Base-by-base conservation (phyloP, 2,797 vertebrate species). In the Gephyroberyx darwinii region DNA sequence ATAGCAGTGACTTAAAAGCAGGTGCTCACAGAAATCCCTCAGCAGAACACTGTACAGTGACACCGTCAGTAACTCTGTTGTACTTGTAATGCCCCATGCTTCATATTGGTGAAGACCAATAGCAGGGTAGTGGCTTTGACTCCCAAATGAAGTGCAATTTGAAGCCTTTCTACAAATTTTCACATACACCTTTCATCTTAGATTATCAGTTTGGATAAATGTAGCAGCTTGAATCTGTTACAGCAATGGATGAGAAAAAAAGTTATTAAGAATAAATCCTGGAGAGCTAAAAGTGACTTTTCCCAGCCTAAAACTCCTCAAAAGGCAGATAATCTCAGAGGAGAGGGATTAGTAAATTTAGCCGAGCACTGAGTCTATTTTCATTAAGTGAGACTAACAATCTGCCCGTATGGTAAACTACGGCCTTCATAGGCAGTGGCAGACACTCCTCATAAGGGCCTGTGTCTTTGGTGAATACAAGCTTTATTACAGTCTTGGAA, bases 241-340 rank as follows among this genome's bases (percentile, higher is more conserved):
- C 19, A 26, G 20, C 51, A 53, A 53, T 53, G 31, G 35, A 31
- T 66, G 64, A 20, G 26, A 47, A 4, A 50, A 70, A 70, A 43
- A 67, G 45, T 61, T 67, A 73, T 75, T 59, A 78, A 56, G 45
- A 71, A 65, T 64, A 75, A 82, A 74, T 74, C 70, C 58, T 47
- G 2, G 13, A 6, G 7, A 80, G 68, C 39, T 64, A 52, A 80
- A 82, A 69, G 69, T 57, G 62, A 31, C 13, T 78, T 79, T 75
- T 67, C 22, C 9, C 30, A 54, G 4, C 35, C 45, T 70, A 55
- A 69, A 78, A 81, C 56, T 77, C 75, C 69, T 82, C 51, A 77
- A 86, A 83, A 72, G 57, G 54, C 33, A 80, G 61, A 85, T 83
- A 61, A 84, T 84, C 82, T 85, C 33, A 77, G 61, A 74, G 69